Conservation (phyloP, 1,140 invertebrate genomes). For the Drosophila seguyi region DNA sequence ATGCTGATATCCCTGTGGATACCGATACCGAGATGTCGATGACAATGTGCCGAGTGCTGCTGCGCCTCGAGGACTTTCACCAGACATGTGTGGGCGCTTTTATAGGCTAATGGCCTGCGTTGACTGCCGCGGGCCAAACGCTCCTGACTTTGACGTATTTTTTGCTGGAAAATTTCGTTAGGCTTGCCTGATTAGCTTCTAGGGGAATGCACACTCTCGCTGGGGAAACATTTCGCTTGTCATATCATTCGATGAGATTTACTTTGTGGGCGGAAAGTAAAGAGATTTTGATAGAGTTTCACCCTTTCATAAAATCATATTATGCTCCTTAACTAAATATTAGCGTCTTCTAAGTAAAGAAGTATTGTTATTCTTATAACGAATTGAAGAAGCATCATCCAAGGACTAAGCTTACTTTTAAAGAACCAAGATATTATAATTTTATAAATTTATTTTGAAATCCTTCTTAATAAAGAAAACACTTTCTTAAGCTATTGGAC, state of each 20-base stretch:
- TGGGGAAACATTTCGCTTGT: conserved; percentile 10
- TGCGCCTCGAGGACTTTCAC: conserved; percentile 56
- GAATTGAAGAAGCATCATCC: no score
- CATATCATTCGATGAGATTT: conserved; percentile 20
- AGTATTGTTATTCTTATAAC: no score
- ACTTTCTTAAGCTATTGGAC: no score
- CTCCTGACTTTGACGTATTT: conserved; percentile 69
- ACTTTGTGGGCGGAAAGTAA: neutral
- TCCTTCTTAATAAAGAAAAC: neutral
- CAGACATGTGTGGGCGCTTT: conserved; percentile 55
- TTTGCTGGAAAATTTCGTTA: conserved; percentile 55
- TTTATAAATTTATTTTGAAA: no score
- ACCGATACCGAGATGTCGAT: conserved; percentile 39
- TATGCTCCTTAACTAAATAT: neutral
- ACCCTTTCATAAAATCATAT: neutral
- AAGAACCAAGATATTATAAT: no score
- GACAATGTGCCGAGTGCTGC: conserved; percentile 53
- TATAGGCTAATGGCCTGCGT: conserved; percentile 59
- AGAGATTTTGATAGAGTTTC: neutral
- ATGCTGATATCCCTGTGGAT: conserved; percentile 51
- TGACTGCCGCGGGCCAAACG: conserved; percentile 44
- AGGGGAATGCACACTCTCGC: conserved; percentile 10
- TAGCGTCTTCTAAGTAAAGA: no score
- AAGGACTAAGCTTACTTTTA: no score
- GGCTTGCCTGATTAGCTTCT: conserved; percentile 66